Evolutionary conservation across 1,140 invertebrate species (phyloP), one percentile per base, ranked within the genome.

Genomic region (Zaprionus inermis): DNA sequence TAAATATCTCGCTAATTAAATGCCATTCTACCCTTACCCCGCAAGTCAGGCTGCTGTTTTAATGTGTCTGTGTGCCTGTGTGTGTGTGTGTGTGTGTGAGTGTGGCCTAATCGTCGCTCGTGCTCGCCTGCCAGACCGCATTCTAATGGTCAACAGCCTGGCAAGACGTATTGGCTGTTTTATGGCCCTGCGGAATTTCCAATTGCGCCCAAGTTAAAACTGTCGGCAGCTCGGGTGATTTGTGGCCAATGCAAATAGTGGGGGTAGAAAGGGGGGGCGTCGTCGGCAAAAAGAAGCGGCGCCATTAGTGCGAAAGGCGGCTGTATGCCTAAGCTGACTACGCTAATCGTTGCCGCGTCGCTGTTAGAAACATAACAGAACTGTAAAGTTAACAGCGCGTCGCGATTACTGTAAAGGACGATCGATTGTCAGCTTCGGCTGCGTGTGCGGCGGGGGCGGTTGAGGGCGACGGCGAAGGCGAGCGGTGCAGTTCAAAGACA

Each of bases 1-100:
- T 61, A 65, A 74, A 74, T 66, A 78, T 78, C 75, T 78, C 71
- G 78, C 75, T 78, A 81, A 81, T 81, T 78, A 81, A 81, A 78
- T 79, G 78, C 46, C 74, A 56, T 81, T 81, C 74, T n/a, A 0
- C 5, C 28, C 38, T 16, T 14, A 41, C 52, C 58, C n/a, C 18
- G 1, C 10, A 9, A 3, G 57, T 41, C 52, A 75, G 49, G 54
- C 63, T 28, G 16, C 1, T 3, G 16, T 38, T 22, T 30, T 65
- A n/a, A 51, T 49, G 22, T 32, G 41, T 61, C 34, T 28, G 11
- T 14, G 14, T 32, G 24, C 6, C 3, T 32, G 20, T 36, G 5
- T 49, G 24, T 63, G 20, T 59, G 28, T 65, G 24, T 63, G n/a
- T 64, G 28, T 65, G 16, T 36, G 20, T 38, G 41, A 22, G 14